Conservation (phyloP, 2,797 vertebrate species). For the Xerus rutilus region DNA sequence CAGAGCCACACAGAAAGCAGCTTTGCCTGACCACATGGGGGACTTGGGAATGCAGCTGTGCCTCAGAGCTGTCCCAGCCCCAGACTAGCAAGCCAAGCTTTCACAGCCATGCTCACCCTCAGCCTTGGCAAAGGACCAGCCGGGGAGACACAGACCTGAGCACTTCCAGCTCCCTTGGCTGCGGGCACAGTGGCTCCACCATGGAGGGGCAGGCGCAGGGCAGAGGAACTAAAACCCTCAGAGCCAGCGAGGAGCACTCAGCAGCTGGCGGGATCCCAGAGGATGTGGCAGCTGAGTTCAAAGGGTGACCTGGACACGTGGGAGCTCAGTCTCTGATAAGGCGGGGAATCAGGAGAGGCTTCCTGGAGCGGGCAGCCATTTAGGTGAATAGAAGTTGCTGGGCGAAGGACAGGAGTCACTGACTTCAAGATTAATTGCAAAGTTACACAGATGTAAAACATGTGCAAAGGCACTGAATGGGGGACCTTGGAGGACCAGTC, state of each 20-base stretch:
- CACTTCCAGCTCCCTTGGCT: neutral
- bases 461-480: neutral
- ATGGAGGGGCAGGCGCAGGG: rapidly evolving
- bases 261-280: neutral
- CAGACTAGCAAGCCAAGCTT: neutral
- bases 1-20: rapidly evolving
- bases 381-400: neutral
- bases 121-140: neutral
- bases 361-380: neutral
- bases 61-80: neutral
- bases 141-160: neutral
- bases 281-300: rapidly evolving
- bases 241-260: neutral
- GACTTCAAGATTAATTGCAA: neutral
- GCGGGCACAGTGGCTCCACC: rapidly evolving
- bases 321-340: neutral
- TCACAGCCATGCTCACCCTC: rapidly evolving
- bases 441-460: no score
- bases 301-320: neutral
- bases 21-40: rapidly evolving
- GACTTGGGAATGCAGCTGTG: rapidly evolving
- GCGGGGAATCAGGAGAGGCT: neutral
- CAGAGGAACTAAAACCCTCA: rapidly evolving
- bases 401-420: no score
- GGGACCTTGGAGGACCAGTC: neutral